These are phyloP conservation scores for Hyles euphorbiae DNA, from an alignment of 1,140 invertebrate genomes.

Conservation along the genomic window DNA sequence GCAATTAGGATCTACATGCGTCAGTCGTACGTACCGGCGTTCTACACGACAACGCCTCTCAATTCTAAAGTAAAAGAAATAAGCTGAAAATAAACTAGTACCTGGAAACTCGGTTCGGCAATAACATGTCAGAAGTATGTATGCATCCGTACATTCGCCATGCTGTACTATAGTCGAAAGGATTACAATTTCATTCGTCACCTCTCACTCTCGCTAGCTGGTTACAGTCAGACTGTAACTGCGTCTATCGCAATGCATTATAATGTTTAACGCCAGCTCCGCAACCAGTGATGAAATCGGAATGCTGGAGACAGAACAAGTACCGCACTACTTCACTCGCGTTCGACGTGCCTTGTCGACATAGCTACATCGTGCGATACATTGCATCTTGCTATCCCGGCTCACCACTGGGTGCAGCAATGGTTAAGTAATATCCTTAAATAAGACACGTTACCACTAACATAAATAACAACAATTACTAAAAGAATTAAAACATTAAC, in stretches of 20 bases:
- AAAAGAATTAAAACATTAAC: slow-evolving; percentile 17
- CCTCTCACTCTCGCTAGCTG: slow-evolving; percentile 55
- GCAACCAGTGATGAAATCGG: slow-evolving; percentile 6
- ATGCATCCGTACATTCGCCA: slow-evolving; percentile 29
- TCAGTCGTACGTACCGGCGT: slow-evolving; percentile 9
- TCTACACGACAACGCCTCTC: neutral
- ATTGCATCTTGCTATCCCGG: neutral
- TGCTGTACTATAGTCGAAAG: slow-evolving; percentile 26
- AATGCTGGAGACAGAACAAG: neutral
- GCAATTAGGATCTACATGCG: slow-evolving; percentile 16
- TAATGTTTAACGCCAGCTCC: slow-evolving; percentile 38
- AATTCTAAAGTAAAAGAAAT: too few relatives aligned
- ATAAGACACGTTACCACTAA: slow-evolving; percentile 14
- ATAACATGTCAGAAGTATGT: neutral
- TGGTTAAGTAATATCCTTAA: neutral
- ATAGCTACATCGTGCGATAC: neutral
- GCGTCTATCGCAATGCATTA: slow-evolving; percentile 41
- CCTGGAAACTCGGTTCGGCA: too few relatives aligned
- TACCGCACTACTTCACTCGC: too few relatives aligned
- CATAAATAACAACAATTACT: slow-evolving; percentile 8
- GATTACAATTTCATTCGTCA: slow-evolving; percentile 59
- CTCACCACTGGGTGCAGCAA: neutral
- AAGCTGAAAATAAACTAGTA: too few relatives aligned
- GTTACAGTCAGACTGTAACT: slow-evolving; percentile 24
- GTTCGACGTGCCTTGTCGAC: neutral